Evolutionary conservation across 2,113 vertebrate genomes (phyloP), one percentile per base, ranked within the genome.

Genomic region (Ictalurus furcatus): DNA sequence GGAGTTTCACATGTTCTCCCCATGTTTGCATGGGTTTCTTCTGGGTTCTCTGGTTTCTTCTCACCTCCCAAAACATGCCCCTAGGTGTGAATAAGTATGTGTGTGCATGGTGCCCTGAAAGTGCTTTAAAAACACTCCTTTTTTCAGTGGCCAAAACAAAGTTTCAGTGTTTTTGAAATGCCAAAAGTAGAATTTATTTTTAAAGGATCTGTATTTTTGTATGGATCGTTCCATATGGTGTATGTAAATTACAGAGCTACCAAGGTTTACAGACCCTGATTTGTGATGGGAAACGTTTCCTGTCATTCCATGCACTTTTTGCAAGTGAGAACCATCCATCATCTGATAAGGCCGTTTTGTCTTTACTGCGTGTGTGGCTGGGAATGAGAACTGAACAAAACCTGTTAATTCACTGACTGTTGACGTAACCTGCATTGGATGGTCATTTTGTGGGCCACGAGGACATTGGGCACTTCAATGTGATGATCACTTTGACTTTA

Each of bases 401-500:
- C 54, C n/a, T 83, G 16, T 23, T 9, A 73, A 84, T 52, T 79
- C 34, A 85, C 48, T 91, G 74, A 78, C n/a, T 67, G 82, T 88
- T 88, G 74, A 74, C n/a, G 28, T 73, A 84, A 25, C 48, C 23
- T 80, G 54, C 63, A 28, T 74, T 74, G 65, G 76, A 87, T 74
- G 44, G 9, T 34, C 30, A 85, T 87, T 61, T 86, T 37, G 28
- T 78, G 82, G 11, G 61, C 59, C 61, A 65, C 69, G 48, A 89
- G 85, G 12, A 52, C 54, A n/a, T 65, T 79, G 48, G 74, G 52
- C 48, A 82, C 90, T 82, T 79, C 73, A 48, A 89, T 63, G 61
- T 81, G 40, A 88, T 84, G 87, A 80, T 81, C 52, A 80, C 84
- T 79, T 89, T 89, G 88, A 89, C 84, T 86, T 71, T 81, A 86